phyloP scores from a whole-genome alignment of 1,140 invertebrate genomes.

The Cyclargus thomasi region DNA sequence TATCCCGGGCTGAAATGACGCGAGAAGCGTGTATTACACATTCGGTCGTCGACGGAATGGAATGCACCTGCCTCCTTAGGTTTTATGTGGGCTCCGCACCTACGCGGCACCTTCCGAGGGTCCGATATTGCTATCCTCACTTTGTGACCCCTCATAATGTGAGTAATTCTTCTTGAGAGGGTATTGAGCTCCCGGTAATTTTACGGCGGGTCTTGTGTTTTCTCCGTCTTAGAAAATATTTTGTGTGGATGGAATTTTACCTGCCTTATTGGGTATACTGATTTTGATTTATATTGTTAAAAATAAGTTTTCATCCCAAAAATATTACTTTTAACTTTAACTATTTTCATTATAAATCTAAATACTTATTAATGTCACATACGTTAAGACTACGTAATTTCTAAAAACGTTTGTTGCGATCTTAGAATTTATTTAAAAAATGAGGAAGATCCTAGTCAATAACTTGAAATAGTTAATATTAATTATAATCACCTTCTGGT shows the following conservation, averaged over 20 bases:
- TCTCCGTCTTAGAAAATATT: slow-evolving; percentile 22
- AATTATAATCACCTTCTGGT: no score
- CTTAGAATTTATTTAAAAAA: no score
- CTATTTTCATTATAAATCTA: no score
- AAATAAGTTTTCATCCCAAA: no score
- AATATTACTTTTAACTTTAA: no score
- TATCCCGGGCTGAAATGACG: slow-evolving; percentile 60
- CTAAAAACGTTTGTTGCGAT: no score
- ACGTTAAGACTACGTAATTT: no score
- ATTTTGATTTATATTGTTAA: no score
- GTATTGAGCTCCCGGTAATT: slow-evolving; percentile 58
- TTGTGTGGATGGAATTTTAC: neutral
- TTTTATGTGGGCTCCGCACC: slow-evolving; percentile 71
- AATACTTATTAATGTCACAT: no score
- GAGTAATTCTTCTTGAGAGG: slow-evolving; percentile 68
- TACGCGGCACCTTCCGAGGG: slow-evolving; percentile 59
- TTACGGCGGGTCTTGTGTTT: slow-evolving; percentile 44
- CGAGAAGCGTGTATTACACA: slow-evolving; percentile 68
- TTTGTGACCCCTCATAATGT: slow-evolving; percentile 72
- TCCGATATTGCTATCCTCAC: slow-evolving; percentile 68
- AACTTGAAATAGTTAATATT: no score
- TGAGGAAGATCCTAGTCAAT: no score
- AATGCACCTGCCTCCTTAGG: slow-evolving; percentile 70
- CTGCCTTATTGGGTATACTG: no score
- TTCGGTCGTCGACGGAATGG: slow-evolving; percentile 63